Evolutionary conservation across 2,888 invertebrate species (phyloP).

Genomic region (Linhomoeus sp.): DNA sequence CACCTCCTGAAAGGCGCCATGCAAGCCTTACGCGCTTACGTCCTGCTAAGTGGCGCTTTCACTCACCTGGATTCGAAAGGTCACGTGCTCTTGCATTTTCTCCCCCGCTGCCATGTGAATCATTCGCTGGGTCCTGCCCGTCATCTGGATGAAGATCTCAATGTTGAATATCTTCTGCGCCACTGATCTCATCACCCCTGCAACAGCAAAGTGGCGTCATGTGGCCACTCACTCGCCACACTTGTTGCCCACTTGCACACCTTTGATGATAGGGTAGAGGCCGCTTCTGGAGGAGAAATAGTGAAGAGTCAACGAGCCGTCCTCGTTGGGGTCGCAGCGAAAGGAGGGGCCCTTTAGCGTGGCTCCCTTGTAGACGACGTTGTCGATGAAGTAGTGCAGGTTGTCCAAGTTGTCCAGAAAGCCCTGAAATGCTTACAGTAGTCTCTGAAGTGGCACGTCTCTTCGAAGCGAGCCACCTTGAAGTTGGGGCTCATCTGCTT

Average conservation of each 20-base stretch:
- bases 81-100: constrained; percentile 18
- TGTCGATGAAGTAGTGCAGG: constrained; percentile 41
- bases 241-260: no score
- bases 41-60: no score
- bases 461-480: constrained; percentile 9
- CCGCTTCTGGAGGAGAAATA: constrained; percentile 87
- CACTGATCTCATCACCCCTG: constrained; percentile 88
- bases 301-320: constrained; percentile 69
- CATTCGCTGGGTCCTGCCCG: constrained; percentile 51
- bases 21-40: no score
- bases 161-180: constrained; percentile 75
- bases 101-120: constrained; percentile 51
- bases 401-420: constrained; percentile 91
- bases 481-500: constrained; percentile 21
- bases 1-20: no score
- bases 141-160: constrained; percentile 68
- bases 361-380: neutral
- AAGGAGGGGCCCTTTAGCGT: constrained; percentile 49
- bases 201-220: no score
- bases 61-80: constrained; percentile 15
- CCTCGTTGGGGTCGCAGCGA: constrained; percentile 68
- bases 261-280: constrained; percentile 75
- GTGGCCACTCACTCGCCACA: no score
- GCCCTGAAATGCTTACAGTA: constrained; percentile 36
- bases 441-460: neutral